Percentiles rank a stretch among this genome's conserved stretches.
These are phyloP conservation scores for Semnornis frantzii DNA, from an alignment of 2,113 vertebrate genomes.

Conservation along the genomic window DNA sequence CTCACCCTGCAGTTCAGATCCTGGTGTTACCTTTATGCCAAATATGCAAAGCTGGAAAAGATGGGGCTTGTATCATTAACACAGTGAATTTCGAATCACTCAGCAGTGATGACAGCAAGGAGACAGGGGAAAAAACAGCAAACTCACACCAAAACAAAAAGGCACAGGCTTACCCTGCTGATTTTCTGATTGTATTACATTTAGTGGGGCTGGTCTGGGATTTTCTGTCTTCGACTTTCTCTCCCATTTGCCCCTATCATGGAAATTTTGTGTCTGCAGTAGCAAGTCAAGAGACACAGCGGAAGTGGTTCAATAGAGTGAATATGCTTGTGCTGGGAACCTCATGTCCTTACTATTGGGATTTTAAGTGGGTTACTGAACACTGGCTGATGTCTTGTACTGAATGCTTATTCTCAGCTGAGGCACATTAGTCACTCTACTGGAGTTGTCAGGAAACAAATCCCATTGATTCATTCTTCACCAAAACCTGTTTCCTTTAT, in stretches of 20 bases:
- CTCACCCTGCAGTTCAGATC: neutral
- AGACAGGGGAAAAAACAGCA: neutral
- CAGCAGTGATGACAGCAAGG: neutral
- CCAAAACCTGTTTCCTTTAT: neutral
- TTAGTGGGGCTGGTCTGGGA: neutral
- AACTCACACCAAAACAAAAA: neutral
- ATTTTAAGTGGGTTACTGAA: neutral
- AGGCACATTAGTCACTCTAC: neutral
- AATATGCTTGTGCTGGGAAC: neutral
- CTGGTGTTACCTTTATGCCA: neutral
- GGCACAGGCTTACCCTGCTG: neutral
- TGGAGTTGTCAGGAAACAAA: neutral
- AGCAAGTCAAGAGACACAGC: neutral
- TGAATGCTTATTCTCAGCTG: neutral
- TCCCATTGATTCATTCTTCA: neutral
- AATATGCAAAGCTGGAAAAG: neutral
- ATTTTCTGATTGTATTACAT: neutral
- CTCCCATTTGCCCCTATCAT: neutral
- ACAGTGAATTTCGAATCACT: neutral
- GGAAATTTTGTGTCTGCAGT: neutral
- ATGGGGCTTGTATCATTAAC: neutral
- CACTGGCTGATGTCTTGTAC: neutral
- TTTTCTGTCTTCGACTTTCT: neutral
- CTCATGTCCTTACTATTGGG: neutral
- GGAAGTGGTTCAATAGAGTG: neutral